phyloP scores from a whole-genome alignment of 2,797 vertebrate genomes.

The Rhincodon typus region DNA sequence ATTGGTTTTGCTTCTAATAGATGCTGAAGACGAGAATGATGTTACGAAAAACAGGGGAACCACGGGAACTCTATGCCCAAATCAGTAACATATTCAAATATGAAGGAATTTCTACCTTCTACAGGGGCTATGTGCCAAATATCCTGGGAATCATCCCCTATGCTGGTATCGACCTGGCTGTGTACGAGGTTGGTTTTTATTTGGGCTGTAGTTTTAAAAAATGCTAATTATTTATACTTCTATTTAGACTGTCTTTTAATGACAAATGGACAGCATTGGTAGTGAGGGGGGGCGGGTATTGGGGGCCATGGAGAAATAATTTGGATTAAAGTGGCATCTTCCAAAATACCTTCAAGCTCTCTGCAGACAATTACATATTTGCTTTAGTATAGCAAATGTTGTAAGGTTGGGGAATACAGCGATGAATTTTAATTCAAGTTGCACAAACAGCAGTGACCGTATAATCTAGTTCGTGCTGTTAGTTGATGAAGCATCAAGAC shows the following conservation, averaged over 20 bases:
- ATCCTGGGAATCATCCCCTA: not conserved
- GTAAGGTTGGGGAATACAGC: not conserved
- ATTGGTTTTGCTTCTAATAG: not conserved
- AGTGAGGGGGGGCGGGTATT: no score
- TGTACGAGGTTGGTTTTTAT: slow-evolving; percentile 20
- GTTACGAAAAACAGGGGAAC: not conserved
- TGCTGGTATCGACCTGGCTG: slow-evolving; percentile 11
- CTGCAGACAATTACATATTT: not conserved
- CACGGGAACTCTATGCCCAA: not conserved
- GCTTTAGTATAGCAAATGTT: not conserved
- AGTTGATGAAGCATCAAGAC: not conserved
- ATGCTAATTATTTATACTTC: not conserved
- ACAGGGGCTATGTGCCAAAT: slow-evolving; percentile 19
- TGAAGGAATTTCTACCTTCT: slow-evolving; percentile 6
- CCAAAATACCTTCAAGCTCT: not conserved
- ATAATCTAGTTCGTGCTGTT: not conserved
- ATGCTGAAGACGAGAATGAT: slow-evolving; percentile 24
- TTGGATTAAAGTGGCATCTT: not conserved
- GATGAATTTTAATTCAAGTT: not conserved
- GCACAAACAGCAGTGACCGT: not conserved
- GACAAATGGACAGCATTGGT: not conserved
- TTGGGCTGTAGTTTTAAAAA: not conserved
- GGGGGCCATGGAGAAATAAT: not conserved
- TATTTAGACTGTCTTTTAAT: not conserved
- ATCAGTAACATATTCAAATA: slow-evolving; percentile 12